Percentiles rank a stretch among this genome's conserved stretches.
Conservation (phyloP, 2,113 vertebrate genomes). For the Desmodus rotundus region DNA sequence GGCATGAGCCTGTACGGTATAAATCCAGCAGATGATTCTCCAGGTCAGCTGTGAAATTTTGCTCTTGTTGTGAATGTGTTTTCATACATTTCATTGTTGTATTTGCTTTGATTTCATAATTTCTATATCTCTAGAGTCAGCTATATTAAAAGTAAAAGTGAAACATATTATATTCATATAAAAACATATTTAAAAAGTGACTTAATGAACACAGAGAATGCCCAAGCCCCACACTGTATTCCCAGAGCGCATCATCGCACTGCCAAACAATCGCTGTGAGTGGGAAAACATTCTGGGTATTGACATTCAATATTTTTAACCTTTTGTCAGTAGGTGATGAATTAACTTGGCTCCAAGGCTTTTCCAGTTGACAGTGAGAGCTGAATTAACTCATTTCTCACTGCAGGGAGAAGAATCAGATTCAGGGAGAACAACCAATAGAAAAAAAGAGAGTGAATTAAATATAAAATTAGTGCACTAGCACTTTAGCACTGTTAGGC, state of each 20-base stretch:
- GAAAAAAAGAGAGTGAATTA: constrained; percentile 53
- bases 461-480: constrained; percentile 64
- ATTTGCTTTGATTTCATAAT: not conserved
- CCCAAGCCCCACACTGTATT: constrained; percentile 1
- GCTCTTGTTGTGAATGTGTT: not conserved
- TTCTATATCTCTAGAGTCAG: not conserved
- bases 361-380: constrained; percentile 57
- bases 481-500: constrained; percentile 50
- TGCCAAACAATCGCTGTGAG: constrained; percentile 68
- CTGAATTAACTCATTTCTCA: constrained; percentile 67
- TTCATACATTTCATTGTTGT: not conserved
- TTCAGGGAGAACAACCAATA: constrained; percentile 58
- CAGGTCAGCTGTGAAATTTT: not conserved
- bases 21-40: not conserved
- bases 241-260: not conserved
- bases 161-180: not conserved
- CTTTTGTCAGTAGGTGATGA: constrained; percentile 69
- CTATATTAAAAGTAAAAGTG: not conserved
- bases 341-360: constrained; percentile 68
- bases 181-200: not conserved
- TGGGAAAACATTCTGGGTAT: constrained; percentile 71
- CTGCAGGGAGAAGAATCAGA: constrained; percentile 45
- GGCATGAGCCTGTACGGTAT: not conserved
- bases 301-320: constrained; percentile 77
- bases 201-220: not conserved